Evolutionary conservation across 2,888 invertebrate genomes (phyloP).

Genomic region (Drosophila cracens): DNA sequence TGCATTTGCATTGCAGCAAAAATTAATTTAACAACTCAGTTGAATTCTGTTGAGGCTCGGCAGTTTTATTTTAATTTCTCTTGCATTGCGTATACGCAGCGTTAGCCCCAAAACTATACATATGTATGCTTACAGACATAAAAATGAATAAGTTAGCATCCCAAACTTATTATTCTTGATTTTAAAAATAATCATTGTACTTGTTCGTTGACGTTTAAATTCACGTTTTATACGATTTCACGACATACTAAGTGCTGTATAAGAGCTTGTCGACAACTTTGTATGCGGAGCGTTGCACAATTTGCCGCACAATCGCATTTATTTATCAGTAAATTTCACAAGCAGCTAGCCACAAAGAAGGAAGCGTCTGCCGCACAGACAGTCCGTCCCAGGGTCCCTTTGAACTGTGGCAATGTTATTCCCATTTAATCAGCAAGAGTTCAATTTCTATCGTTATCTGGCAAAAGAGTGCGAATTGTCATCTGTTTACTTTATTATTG

Average conservation of each 20-base stretch:
- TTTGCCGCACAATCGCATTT: constrained; percentile 79
- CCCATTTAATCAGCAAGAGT: constrained; percentile 73
- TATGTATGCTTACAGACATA: constrained; percentile 9
- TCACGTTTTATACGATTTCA: constrained; percentile 42
- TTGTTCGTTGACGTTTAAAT: constrained; percentile 29
- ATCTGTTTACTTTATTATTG: constrained; percentile 53
- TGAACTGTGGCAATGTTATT: constrained; percentile 69
- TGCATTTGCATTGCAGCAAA: constrained; percentile 75
- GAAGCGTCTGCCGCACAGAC: constrained; percentile 47
- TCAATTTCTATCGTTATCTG: constrained; percentile 67
- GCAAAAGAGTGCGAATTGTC: constrained; percentile 45
- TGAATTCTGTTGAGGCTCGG: constrained; percentile 79
- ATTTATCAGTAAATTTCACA: constrained; percentile 73
- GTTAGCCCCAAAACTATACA: constrained; percentile 16
- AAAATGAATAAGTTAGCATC: constrained; percentile 7
- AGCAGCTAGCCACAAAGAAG: constrained; percentile 51
- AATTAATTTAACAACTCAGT: constrained; percentile 83
- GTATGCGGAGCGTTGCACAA: constrained; percentile 75
- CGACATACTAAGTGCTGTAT: constrained; percentile 40
- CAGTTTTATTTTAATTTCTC: constrained; percentile 44
- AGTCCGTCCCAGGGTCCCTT: constrained; percentile 31
- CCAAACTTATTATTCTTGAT: constrained; percentile 13
- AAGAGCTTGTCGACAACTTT: constrained; percentile 72
- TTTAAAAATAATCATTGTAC: constrained; percentile 53
- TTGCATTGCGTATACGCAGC: constrained; percentile 68